Conservation (phyloP, 2,888 invertebrate species). For the Mellilla xanthometata region DNA sequence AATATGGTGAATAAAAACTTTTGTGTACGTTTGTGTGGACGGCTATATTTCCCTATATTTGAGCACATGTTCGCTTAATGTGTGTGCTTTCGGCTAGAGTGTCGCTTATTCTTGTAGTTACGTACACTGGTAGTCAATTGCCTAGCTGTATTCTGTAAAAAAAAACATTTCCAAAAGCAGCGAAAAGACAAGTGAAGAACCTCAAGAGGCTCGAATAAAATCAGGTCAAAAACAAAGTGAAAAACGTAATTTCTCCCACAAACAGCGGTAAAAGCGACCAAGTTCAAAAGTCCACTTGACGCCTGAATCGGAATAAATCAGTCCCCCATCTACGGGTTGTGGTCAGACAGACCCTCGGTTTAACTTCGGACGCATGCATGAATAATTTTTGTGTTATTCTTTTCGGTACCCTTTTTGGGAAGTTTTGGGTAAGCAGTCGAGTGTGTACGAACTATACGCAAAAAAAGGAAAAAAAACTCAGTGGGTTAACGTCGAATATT, state of each 20-base stretch:
- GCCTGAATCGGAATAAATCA: conserved; percentile 59
- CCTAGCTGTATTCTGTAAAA: too few species aligned
- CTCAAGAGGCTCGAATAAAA: conserved; percentile 12
- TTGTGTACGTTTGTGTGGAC: too few species aligned
- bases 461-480: neutral
- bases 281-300: conserved; percentile 59
- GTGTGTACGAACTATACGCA: conserved; percentile 6
- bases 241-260: conserved; percentile 45
- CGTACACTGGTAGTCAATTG: too few species aligned
- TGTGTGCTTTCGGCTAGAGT: too few species aligned
- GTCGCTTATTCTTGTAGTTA: too few species aligned
- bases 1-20: too few species aligned
- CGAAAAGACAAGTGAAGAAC: neutral
- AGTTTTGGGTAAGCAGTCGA: conserved; percentile 21
- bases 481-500: neutral
- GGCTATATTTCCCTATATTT: too few species aligned
- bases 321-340: conserved; percentile 51
- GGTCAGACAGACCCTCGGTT: conserved; percentile 36
- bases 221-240: conserved; percentile 40
- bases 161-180: neutral
- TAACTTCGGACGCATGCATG: conserved; percentile 41
- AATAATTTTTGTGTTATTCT: conserved; percentile 40
- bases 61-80: too few species aligned
- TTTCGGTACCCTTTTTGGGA: conserved; percentile 29
- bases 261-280: conserved; percentile 44